phyloP scores from a whole-genome alignment of 2,113 vertebrate species.

The Oreocharis arfaki region DNA sequence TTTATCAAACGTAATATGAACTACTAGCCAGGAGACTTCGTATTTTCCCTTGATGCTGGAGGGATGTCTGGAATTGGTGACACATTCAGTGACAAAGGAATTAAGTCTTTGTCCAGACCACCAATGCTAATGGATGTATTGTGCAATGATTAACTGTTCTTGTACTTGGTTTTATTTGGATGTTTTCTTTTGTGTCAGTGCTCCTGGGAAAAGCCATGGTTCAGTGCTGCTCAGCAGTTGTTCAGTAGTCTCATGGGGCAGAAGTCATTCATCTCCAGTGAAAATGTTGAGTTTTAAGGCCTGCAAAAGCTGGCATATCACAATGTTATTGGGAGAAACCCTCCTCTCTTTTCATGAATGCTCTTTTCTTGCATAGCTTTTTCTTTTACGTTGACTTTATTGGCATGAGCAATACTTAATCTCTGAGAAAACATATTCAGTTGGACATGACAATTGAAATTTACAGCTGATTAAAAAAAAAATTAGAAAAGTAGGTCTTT shows the following conservation, averaged over 20 bases:
- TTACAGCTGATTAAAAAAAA: not conserved
- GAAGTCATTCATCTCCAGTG: not conserved
- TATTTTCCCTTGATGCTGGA: not conserved
- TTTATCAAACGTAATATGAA: not conserved
- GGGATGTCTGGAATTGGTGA: not conserved
- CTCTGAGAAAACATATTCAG: constrained; percentile 10
- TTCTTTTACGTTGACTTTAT: not conserved
- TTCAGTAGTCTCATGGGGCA: not conserved
- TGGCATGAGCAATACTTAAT: constrained; percentile 7
- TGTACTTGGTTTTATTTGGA: not conserved
- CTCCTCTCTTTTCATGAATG: not conserved
- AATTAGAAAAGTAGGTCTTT: not conserved
- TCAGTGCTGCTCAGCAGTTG: not conserved
- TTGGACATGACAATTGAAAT: not conserved
- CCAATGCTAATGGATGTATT: not conserved
- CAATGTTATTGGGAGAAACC: not conserved
- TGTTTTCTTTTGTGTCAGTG: constrained; percentile 38
- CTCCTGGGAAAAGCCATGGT: constrained; percentile 11
- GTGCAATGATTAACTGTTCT: constrained; percentile 43
- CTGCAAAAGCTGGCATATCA: not conserved
- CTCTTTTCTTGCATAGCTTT: not conserved
- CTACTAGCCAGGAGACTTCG: not conserved
- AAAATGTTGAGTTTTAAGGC: not conserved
- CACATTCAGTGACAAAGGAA: not conserved
- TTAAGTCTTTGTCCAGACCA: not conserved